Evolutionary conservation across 2,797 vertebrate genomes (phyloP), one percentile per base, ranked within the genome.

Genomic region (Channallabes apus): DNA sequence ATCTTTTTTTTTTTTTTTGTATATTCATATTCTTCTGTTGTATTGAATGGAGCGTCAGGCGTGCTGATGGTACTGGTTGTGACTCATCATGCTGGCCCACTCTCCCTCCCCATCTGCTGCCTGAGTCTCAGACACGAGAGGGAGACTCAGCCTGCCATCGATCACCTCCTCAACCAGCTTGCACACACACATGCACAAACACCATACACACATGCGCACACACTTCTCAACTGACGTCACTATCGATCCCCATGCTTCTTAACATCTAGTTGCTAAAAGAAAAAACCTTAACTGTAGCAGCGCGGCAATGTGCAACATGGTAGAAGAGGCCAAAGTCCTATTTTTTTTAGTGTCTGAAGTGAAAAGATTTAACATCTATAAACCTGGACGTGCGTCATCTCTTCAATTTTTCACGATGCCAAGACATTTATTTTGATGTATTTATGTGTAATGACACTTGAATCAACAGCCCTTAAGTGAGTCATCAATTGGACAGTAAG

Each of bases 61-160:
- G 91, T 93, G 93, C 94, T 94, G 94, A 95, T 94, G 94, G 94
- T 94, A 93, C 95, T 94, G 92, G 93, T 92, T 92, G 94, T 96
- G 95, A 96, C 93, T 96, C 95, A 95, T 95, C 94, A 91, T 91
- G 91, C 93, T 93, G 93, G 93, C 94, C 93, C 94, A 94, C 94
- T 94, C 94, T 94, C 93, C 93, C 94, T 94, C 93, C 93, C 93
- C 93, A 93, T 95, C 93, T 94, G 94, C 94, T 94, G 94, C 87
- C 82, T 84, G 93, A 93, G 94, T 93, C 91, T 94, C 94, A 94
- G 93, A 95, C 93, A 92, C 91, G 91, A 95, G 93, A 94, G 92
- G 94, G 94, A 95, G 95, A 94, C 91, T 93, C 87, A 86, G 88
- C 85, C 86, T 76, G 77, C 92, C 94, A 95, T 95, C 94, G 95